Evolutionary conservation across 2,113 vertebrate species (phyloP), one percentile per base, ranked within the genome.

Genomic region (Campylomormyrus tamandua): DNA sequence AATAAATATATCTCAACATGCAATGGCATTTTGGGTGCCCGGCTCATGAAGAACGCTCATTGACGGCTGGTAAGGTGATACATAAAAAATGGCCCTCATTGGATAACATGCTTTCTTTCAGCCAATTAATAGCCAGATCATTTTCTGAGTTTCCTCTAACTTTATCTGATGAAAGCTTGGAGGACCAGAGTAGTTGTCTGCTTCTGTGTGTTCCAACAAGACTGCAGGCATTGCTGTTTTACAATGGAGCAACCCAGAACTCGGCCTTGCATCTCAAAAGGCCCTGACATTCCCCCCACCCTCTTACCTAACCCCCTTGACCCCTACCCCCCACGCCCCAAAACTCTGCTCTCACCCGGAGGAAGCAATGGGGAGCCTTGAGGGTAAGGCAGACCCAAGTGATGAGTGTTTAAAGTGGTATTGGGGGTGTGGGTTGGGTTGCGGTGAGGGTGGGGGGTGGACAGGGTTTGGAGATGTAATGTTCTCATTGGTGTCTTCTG

Each of bases 401-500:
- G 31, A 77, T 39, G 70, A 77, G 31, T 31, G 70, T 77, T 56
- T 48, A 24, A 19, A n/a, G 21, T 46, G 83, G 15, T 21, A 17
- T 45, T 24, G 70, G 70, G 27, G 70, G 31, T 77, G 70, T 39
- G 70, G 58, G 24, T 62, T 66, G 50, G 52, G 48, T 49, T 39
- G 74, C 5, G 85, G 27, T 80, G 66, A 89, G 19, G 86, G 42
- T 80, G 21, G 58, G 31, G 49, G 77, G 77, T 19, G 87, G 31
- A 91, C 90, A 91, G 92, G 92, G 92, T 94, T 92, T 95, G 92
- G 94, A 94, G 95, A 93, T 91, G 91, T 94, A 95, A 95, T 88
- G 91, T 91, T 96, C 93, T 96, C 94, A 95, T 96, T 96, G 96
- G 96, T 96, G 95, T 96, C 93, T 96, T 95, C 96, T 96, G 87